Evolutionary conservation across 2,888 invertebrate genomes (phyloP), one percentile per base, ranked within the genome.

Genomic region (Tipula helvola): DNA sequence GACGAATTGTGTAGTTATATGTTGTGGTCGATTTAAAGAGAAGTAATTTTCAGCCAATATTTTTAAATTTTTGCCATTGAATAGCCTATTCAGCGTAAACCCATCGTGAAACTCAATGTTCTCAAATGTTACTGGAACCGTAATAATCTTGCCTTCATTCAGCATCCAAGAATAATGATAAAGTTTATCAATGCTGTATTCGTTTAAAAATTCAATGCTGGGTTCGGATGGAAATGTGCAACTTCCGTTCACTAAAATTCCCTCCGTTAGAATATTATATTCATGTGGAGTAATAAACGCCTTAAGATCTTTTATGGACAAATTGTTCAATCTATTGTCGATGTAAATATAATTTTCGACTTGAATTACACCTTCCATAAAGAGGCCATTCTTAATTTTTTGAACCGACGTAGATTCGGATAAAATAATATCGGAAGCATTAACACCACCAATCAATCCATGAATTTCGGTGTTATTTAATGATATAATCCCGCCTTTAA

Each of bases 21-120:
- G 90, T 90, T 94, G 94, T 39, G 91, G 89, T 87, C 90, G 91
- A 4, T 92, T 90, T 88, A 92, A 92, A 88, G 93, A 93, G 85
- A 94, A 91, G 88, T 93, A 93, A 88, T 92, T 92, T 16, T 91
- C 88, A 18, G 91, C 90, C 83, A 94, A 88, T 88, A 91, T 90
- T 7, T 90, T 89, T 86, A 94, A 89, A 88, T 92, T 90, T 12
- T 92, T 90, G 39, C 92, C 92, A 88, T 92, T 92, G 0, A 93
- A 88, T 3, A 89, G 89, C 36, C 93, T 93, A 93, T 94, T 87
- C 88, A 90, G 87, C 57, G 86, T 71, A 85, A 84, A 36, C 8
- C 39, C 39, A 36, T 13, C 57, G 8, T 36, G 36, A 36, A 52
- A 36, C n/a, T 52, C 52, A n/a, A 52, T 39, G 39, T 39, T 28